phyloP scores from a whole-genome alignment of 2,888 invertebrate species.

The Eupithecia exiguata region DNA sequence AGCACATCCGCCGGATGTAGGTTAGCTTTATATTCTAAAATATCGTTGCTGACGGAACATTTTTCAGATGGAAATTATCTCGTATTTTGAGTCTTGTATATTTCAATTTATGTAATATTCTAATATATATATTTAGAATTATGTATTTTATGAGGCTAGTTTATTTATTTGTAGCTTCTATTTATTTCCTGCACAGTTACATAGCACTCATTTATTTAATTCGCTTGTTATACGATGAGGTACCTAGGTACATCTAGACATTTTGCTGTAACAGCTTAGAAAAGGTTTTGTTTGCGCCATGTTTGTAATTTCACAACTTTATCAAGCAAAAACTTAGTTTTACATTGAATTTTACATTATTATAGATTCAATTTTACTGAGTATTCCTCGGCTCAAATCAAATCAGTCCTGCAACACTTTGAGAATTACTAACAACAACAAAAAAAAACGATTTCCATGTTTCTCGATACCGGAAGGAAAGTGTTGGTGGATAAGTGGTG shows the following conservation, averaged over 20 bases:
- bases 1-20: slow-evolving; percentile 65
- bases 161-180: not conserved
- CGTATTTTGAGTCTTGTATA: slow-evolving; percentile 5
- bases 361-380: too few species aligned
- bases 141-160: not conserved
- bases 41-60: slow-evolving; percentile 60
- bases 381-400: not conserved
- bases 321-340: not conserved
- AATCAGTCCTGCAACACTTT: not conserved
- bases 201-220: not conserved
- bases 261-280: not conserved
- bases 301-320: not conserved
- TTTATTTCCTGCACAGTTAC: not conserved
- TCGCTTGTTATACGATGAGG: not conserved
- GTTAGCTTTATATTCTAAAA: slow-evolving; percentile 66
- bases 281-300: not conserved
- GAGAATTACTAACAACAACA: not conserved
- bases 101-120: too few species aligned
- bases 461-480: not conserved
- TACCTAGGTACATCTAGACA: not conserved
- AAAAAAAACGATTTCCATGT: not conserved
- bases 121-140: too few species aligned
- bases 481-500: slow-evolving; percentile 41
- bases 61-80: slow-evolving; percentile 51
- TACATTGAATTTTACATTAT: too few species aligned